phyloP scores from a whole-genome alignment of 92 coral and sea anemone genomes.

The Scolanthus callimorphus region DNA sequence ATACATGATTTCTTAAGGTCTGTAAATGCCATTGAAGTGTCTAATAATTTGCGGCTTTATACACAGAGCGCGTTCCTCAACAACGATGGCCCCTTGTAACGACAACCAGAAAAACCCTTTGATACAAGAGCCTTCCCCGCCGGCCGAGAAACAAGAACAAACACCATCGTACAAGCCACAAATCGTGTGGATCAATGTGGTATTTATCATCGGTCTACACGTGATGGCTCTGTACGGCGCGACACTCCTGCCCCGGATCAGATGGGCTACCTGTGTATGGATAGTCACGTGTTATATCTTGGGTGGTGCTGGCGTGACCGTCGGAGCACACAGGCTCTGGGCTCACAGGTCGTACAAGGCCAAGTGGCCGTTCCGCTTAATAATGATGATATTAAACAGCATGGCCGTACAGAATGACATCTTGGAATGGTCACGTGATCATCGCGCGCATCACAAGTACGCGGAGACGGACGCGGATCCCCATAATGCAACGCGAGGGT shows the following conservation, averaged over 20 bases:
- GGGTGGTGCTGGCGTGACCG: constrained; percentile 27
- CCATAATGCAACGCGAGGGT: constrained; percentile 48
- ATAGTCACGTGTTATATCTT: not conserved
- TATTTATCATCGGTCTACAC: constrained; percentile 25
- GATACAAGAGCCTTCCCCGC: not conserved
- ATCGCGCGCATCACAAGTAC: constrained; percentile 47
- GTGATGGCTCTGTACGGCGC: constrained; percentile 28
- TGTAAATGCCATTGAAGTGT: no score
- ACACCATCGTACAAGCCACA: not conserved
- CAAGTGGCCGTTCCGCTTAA: constrained; percentile 23
- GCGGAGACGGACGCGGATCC: constrained; percentile 49
- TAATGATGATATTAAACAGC: constrained; percentile 5
- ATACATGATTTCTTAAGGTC: no score
- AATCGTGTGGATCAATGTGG: constrained; percentile 37
- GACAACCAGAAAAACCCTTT: not conserved
- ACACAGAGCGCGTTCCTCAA: no score
- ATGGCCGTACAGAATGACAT: constrained; percentile 49
- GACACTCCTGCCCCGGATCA: constrained; percentile 22
- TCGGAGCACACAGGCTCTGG: constrained; percentile 45
- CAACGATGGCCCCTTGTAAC: no score
- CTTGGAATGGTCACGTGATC: constrained; percentile 44
- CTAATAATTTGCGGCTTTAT: no score
- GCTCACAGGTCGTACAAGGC: constrained; percentile 36
- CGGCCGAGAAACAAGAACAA: not conserved
- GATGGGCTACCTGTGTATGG: constrained; percentile 18